Evolutionary conservation across 2,797 vertebrate species (phyloP).

Genomic region (Eleutherodactylus coqui): DNA sequence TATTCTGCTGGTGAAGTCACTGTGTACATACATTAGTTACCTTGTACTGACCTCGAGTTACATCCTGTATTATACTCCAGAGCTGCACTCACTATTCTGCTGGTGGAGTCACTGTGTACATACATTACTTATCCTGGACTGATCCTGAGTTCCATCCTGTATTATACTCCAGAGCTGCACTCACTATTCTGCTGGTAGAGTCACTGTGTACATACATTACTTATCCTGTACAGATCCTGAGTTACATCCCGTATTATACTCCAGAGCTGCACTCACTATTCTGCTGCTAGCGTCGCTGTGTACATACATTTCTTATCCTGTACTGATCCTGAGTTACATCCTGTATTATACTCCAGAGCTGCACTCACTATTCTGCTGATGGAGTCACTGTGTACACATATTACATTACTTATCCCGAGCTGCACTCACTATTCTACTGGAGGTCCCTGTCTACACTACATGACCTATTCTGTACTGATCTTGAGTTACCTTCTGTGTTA

Average conservation of each 20-base stretch:
- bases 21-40: background rate
- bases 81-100: slow-evolving; percentile 24
- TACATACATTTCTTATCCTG: background rate
- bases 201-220: slow-evolving; percentile 11
- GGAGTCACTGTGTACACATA: too few species aligned
- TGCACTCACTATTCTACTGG: slow-evolving; percentile 5
- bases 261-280: slow-evolving; percentile 15
- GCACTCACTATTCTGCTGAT: too few species aligned
- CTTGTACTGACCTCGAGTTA: too few species aligned
- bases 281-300: background rate
- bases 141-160: too few species aligned
- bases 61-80: background rate
- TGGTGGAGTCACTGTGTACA: background rate
- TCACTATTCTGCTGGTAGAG: slow-evolving; percentile 14
- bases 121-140: slow-evolving; percentile 19
- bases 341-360: background rate
- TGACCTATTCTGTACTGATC: background rate
- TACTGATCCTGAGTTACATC: background rate
- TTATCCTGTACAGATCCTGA: too few species aligned
- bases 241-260: too few species aligned
- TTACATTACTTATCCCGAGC: too few species aligned
- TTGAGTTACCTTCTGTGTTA: background rate
- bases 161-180: slow-evolving; percentile 5
- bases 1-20: background rate
- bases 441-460: background rate